Evolutionary conservation across 2,888 invertebrate species (phyloP).

Genomic region (Lasius platythorax): DNA sequence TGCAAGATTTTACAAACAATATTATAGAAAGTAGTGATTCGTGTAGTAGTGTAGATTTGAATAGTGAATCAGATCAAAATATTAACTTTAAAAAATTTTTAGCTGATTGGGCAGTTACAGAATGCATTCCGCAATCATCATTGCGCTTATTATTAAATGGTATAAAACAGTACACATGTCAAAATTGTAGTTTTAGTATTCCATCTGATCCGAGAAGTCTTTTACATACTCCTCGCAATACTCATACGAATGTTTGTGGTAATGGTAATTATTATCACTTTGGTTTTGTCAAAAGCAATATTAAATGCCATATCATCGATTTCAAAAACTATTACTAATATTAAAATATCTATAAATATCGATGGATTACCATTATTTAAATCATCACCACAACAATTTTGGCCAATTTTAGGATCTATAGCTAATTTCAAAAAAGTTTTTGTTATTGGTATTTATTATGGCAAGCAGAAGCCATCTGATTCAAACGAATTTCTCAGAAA

Average conservation of each 20-base stretch:
- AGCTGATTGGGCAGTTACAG: background rate
- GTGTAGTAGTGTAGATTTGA: no score
- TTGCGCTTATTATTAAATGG: background rate
- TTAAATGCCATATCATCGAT: background rate
- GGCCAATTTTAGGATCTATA: slow-evolving; percentile 21
- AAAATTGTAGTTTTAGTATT: background rate
- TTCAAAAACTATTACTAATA: background rate
- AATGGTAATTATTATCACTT: slow-evolving; percentile 23
- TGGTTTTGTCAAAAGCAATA: background rate
- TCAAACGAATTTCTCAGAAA: background rate
- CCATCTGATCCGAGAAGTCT: background rate
- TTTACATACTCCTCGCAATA: slow-evolving; percentile 18
- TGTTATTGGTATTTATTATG: slow-evolving; percentile 23
- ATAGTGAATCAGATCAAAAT: background rate
- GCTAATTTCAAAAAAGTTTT: background rate
- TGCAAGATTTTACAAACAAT: no score
- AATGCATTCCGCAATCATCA: background rate
- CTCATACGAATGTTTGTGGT: background rate
- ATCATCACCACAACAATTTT: slow-evolving; percentile 18
- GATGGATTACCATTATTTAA: slow-evolving; percentile 22
- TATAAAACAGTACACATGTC: background rate
- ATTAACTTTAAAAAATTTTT: slow-evolving; percentile 20
- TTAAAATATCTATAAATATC: slow-evolving; percentile 24
- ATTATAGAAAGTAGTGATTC: no score
- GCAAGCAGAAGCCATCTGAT: slow-evolving; percentile 12